Evolutionary conservation across 2,888 invertebrate species (phyloP).

Genomic region (Galeruca laticollis): DNA sequence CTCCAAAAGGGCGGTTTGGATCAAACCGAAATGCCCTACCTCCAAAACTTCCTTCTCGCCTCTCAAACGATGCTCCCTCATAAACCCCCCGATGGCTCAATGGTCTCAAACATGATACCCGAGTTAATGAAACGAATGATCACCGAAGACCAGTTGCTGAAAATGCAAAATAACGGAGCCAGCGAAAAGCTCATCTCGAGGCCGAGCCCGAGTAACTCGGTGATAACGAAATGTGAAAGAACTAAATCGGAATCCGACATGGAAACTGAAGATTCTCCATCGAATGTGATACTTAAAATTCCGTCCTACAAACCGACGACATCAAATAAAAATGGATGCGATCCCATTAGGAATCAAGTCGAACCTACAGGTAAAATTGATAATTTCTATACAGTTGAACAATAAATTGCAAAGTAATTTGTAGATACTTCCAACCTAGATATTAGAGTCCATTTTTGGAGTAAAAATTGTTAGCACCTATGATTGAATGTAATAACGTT

Average conservation of each 20-base stretch:
- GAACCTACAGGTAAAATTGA: slow-evolving; percentile 45
- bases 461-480: no score
- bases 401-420: background rate
- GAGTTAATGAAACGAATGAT: slow-evolving; percentile 72
- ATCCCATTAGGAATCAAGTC: slow-evolving; percentile 58
- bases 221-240: slow-evolving; percentile 61
- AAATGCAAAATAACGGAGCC: slow-evolving; percentile 62
- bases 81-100: slow-evolving; percentile 61
- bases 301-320: slow-evolving; percentile 86
- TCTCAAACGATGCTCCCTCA: slow-evolving; percentile 59
- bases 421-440: no score
- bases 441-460: no score
- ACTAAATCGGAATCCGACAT: slow-evolving; percentile 64
- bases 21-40: slow-evolving; percentile 65
- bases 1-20: slow-evolving; percentile 66
- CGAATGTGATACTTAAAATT: slow-evolving; percentile 88
- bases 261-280: slow-evolving; percentile 71
- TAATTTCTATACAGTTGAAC: no score
- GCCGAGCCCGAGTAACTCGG: slow-evolving; percentile 66
- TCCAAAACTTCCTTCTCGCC: slow-evolving; percentile 69
- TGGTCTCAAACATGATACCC: slow-evolving; percentile 65
- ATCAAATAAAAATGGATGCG: slow-evolving; percentile 68
- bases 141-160: slow-evolving; percentile 69
- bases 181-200: slow-evolving; percentile 59
- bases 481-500: no score